phyloP scores from a whole-genome alignment of 37 sponge, comb jelly and placozoan species.

The Oopsacas minuta region DNA sequence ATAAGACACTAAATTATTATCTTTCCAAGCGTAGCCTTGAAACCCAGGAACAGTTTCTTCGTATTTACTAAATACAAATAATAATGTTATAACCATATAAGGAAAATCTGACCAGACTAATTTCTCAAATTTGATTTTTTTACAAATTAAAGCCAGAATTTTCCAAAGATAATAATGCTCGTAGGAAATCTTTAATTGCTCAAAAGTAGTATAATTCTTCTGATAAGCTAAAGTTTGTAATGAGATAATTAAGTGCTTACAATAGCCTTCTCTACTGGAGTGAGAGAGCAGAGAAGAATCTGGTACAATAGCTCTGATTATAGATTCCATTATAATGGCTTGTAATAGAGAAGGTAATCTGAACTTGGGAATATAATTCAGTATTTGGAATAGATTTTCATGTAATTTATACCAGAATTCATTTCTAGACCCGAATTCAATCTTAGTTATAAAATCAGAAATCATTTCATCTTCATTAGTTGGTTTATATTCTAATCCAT shows the following conservation, averaged over 20 bases:
- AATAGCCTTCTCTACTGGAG: background rate
- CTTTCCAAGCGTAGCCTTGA: slow-evolving; percentile 3
- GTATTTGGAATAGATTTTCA: background rate
- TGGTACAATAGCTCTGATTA: background rate
- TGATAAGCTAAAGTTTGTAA: background rate
- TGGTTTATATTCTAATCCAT: background rate
- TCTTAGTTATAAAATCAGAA: background rate
- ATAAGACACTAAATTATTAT: background rate
- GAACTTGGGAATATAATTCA: background rate
- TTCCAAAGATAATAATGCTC: slow-evolving; percentile 1
- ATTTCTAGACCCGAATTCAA: background rate
- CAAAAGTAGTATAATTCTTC: background rate
- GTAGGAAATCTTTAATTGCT: background rate
- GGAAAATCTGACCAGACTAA: background rate
- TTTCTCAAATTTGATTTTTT: background rate
- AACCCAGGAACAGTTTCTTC: background rate
- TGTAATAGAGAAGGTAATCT: background rate
- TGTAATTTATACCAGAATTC: background rate
- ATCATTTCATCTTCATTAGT: background rate
- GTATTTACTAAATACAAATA: background rate
- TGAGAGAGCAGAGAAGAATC: background rate
- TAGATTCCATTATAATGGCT: background rate
- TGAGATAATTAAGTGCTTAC: background rate
- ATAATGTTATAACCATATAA: background rate
- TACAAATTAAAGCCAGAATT: background rate